phyloP scores from a whole-genome alignment of 2,797 vertebrate species.

The Tolypeutes matacus region DNA sequence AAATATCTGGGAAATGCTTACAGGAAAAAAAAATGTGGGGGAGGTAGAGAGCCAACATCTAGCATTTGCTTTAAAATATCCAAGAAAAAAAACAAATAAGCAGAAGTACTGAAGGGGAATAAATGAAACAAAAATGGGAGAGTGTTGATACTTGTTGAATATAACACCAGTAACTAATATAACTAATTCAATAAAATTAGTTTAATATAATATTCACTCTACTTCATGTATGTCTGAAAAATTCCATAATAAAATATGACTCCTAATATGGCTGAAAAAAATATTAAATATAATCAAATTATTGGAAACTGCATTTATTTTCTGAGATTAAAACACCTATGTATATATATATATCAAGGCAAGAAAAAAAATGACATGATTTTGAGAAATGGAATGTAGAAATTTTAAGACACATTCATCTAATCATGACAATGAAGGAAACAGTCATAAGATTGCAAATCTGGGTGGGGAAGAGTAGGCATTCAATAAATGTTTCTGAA shows the following conservation, averaged over 20 bases:
- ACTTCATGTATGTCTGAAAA: not conserved
- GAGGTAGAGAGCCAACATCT: not conserved
- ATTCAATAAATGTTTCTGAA: slow-evolving; percentile 80
- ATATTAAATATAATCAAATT: slow-evolving; percentile 37
- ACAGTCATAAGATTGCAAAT: not conserved
- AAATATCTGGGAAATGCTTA: not conserved
- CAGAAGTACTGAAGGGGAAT: not conserved
- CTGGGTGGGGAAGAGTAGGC: slow-evolving; percentile 70
- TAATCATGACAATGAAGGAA: slow-evolving; percentile 24
- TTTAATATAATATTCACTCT: not conserved
- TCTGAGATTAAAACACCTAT: slow-evolving; percentile 1
- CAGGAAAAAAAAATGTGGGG: not conserved
- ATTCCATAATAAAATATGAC: slow-evolving; percentile 27
- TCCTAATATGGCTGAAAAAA: slow-evolving; percentile 4
- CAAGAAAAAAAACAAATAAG: slow-evolving; percentile 39
- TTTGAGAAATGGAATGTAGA: slow-evolving; percentile 34
- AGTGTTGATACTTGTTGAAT: not conserved
- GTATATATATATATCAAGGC: not conserved
- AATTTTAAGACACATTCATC: slow-evolving; percentile 36
- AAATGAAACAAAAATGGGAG: slow-evolving; percentile 14
- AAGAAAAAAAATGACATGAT: slow-evolving; percentile 37
- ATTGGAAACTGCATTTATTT: slow-evolving; percentile 35
- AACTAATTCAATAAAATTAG: not conserved
- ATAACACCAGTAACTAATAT: not conserved
- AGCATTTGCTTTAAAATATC: slow-evolving; percentile 40